Conservation (phyloP, 2,113 vertebrate species). For the Syngnathus floridae region DNA sequence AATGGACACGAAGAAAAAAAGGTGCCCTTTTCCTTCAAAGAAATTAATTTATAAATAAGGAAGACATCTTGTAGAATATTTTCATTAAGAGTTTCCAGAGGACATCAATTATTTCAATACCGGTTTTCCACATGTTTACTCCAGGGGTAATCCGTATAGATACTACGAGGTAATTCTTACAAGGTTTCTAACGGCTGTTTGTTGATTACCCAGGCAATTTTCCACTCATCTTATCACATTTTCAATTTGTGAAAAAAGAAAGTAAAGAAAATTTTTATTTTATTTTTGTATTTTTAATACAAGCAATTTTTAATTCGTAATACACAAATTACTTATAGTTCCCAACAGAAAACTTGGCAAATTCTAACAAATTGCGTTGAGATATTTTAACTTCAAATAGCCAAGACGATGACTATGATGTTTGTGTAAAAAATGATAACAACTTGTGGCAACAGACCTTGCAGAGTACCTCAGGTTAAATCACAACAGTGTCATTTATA, state of each 20-base stretch:
- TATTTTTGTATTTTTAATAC: background rate
- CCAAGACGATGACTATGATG: background rate
- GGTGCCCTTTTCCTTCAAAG: slow-evolving; percentile 54
- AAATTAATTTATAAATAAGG: slow-evolving; percentile 49
- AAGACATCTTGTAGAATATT: slow-evolving; percentile 12
- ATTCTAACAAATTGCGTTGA: background rate
- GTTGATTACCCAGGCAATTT: background rate
- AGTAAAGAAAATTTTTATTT: background rate
- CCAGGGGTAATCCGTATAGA: slow-evolving; percentile 11
- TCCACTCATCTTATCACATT: background rate
- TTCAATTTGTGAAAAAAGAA: background rate
- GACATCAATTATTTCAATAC: slow-evolving; percentile 21
- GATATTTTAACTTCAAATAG: background rate
- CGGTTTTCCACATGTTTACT: slow-evolving; percentile 10
- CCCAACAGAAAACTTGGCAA: too few relatives aligned
- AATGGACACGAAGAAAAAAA: slow-evolving; percentile 46
- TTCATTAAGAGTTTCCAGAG: slow-evolving; percentile 12
- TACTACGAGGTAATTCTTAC: background rate
- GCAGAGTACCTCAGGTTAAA: background rate
- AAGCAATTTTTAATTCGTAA: background rate
- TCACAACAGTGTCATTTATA: background rate
- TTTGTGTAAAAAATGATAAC: background rate
- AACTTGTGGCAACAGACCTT: background rate
- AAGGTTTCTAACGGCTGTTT: background rate
- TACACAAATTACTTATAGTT: background rate